These are phyloP conservation scores for Pterocles orientalis DNA, from an alignment of 2,113 vertebrate genomes.

Conservation along the genomic window DNA sequence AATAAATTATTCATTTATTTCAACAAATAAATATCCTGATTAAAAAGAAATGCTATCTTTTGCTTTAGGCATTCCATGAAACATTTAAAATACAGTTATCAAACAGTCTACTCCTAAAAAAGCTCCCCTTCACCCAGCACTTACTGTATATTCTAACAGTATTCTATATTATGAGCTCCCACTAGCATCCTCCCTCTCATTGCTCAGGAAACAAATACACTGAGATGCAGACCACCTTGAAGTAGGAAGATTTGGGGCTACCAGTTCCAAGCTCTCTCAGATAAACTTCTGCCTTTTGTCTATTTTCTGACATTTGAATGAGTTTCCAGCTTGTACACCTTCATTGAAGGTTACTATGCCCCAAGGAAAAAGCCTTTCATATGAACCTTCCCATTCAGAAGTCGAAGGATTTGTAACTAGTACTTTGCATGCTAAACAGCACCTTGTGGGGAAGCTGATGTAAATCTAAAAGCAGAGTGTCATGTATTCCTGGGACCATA, in stretches of 20 bases:
- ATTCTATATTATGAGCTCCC: neutral
- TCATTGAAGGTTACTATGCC: neutral
- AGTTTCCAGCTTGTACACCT: neutral
- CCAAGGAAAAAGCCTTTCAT: neutral
- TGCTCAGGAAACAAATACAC: neutral
- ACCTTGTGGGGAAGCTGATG: neutral
- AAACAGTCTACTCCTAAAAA: conserved; percentile 32
- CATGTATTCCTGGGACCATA: neutral
- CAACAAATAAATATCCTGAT: conserved; percentile 39
- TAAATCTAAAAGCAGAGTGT: neutral
- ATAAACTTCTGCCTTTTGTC: neutral
- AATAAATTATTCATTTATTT: conserved; percentile 66
- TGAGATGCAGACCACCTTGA: neutral
- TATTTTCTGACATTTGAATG: neutral
- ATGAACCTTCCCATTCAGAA: neutral
- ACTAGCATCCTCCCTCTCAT: neutral
- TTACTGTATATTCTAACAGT: neutral
- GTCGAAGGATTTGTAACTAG: neutral
- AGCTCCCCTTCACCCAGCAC: neutral
- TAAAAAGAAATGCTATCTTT: conserved; percentile 50
- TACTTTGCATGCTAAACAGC: neutral
- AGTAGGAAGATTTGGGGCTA: neutral
- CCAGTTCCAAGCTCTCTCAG: neutral
- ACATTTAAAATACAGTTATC: conserved; percentile 37
- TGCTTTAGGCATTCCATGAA: conserved; percentile 42